These are phyloP conservation scores for Eumaeus atala DNA, from an alignment of 1,140 invertebrate species.

Conservation along the genomic window DNA sequence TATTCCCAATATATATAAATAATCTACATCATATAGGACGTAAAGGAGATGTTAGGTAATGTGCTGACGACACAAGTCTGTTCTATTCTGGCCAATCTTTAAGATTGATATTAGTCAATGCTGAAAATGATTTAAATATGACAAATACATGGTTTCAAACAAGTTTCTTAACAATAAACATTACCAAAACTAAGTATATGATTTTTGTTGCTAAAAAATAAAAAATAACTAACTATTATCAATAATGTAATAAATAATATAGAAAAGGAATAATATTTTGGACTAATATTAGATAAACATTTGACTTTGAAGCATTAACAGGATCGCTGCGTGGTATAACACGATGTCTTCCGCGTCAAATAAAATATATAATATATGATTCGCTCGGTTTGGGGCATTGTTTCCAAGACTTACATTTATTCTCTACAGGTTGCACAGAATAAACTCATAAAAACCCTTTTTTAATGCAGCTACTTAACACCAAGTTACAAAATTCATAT, in stretches of 20 bases:
- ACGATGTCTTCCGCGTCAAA: background rate
- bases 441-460: constrained; percentile 4
- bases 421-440: background rate
- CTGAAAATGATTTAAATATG: constrained; percentile 24
- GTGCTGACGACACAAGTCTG: constrained; percentile 32
- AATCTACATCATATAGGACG: constrained; percentile 21
- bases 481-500: constrained; percentile 16
- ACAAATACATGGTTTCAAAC: constrained; percentile 27
- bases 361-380: background rate
- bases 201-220: constrained; percentile 35
- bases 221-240: constrained; percentile 26
- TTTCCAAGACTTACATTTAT: background rate
- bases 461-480: background rate
- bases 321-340: background rate
- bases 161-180: constrained; percentile 32
- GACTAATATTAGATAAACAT: constrained; percentile 27
- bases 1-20: constrained; percentile 32
- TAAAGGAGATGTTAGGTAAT: constrained; percentile 26
- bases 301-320: constrained; percentile 23
- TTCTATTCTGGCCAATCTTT: constrained; percentile 26
- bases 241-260: constrained; percentile 16
- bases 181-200: constrained; percentile 28
- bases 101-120: too few species aligned
- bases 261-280: constrained; percentile 30
- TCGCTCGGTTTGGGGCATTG: constrained; percentile 6